Evolutionary conservation across 2,888 invertebrate species (phyloP), one percentile per base, ranked within the genome.

Genomic region (Julus scanicus): DNA sequence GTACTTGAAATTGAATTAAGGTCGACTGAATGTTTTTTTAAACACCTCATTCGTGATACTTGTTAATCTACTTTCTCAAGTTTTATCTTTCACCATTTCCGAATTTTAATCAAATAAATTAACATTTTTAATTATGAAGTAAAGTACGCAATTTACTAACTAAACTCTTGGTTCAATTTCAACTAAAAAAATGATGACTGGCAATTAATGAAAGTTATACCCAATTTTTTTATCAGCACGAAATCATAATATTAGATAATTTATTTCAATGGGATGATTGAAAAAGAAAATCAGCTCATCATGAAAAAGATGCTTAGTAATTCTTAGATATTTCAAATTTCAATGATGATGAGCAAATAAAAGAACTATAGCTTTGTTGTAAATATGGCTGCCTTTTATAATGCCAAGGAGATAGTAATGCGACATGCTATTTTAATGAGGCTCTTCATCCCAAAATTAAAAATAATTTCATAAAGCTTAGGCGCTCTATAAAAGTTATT

Each of bases 221-320:
- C 71, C 9, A 11, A 29, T 44, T 63, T 1, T 1, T 71, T 71
- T 29, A 29, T 2, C 2, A 71, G 6, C 71, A 71, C 20, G 71
- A 20, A 71, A 20, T 71, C 29, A 20, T 20, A 20, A 3, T 20
- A 63, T 63, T 20, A 20, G 6, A 71, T 29, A 1, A 71, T 71
- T 29, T 71, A 71, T 20, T 29, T 71, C 20, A 71, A 20, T 71
- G 20, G 71, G 29, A 20, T 71, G 71, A 71, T 71, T 29, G 11
- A 71, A 71, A 29, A 11, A 11, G 44, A 44, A 44, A 44, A 44
- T 8, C 1, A 1, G 29, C 20, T 71, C 29, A 29, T 71, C 71
- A 29, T 71, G 71, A 29, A 71, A 71, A 71, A 29, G 71, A 71
- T 71, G 71, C 29, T 71, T 29, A 20, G 71, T 71, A 71, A 71